phyloP scores from a whole-genome alignment of 2,888 invertebrate species.

The Pristionchus arcanus region DNA sequence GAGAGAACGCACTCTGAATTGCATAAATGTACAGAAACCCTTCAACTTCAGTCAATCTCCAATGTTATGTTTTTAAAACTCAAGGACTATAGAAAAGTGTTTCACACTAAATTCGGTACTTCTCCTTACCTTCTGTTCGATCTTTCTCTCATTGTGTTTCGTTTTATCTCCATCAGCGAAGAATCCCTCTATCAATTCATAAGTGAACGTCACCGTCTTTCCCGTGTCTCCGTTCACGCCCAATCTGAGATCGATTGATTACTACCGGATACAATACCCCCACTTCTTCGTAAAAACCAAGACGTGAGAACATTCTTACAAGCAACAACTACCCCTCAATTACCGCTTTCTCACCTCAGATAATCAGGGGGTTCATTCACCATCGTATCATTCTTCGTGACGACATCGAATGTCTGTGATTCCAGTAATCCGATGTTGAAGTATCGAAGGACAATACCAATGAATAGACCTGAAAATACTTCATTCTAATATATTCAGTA shows the following conservation, averaged over 20 bases:
- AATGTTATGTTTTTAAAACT: too few species aligned
- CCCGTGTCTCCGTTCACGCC: constrained; percentile 42
- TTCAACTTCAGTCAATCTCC: too few species aligned
- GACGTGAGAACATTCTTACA: neutral
- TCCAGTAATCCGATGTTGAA: constrained; percentile 71
- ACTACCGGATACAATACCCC: constrained; percentile 54
- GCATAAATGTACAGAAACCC: neutral
- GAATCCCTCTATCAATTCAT: constrained; percentile 85
- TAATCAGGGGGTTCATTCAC: constrained; percentile 76
- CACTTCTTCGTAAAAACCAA: neutral
- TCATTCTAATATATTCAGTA: neutral
- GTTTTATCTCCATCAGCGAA: constrained; percentile 82
- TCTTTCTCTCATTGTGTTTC: constrained; percentile 87
- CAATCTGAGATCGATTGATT: constrained; percentile 48
- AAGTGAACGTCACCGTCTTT: constrained; percentile 68
- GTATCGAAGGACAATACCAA: constrained; percentile 73
- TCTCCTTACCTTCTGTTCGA: constrained; percentile 87
- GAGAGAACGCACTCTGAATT: constrained; percentile 84
- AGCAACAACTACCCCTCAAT: constrained; percentile 21
- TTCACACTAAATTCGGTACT: too few species aligned
- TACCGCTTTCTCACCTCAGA: constrained; percentile 59
- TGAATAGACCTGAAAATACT: constrained; percentile 68
- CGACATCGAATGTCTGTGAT: constrained; percentile 73
- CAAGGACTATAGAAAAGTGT: too few species aligned
- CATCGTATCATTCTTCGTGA: constrained; percentile 65